Base-by-base conservation (phyloP, 1,140 invertebrate genomes). In the Agrypnia vestita region DNA sequence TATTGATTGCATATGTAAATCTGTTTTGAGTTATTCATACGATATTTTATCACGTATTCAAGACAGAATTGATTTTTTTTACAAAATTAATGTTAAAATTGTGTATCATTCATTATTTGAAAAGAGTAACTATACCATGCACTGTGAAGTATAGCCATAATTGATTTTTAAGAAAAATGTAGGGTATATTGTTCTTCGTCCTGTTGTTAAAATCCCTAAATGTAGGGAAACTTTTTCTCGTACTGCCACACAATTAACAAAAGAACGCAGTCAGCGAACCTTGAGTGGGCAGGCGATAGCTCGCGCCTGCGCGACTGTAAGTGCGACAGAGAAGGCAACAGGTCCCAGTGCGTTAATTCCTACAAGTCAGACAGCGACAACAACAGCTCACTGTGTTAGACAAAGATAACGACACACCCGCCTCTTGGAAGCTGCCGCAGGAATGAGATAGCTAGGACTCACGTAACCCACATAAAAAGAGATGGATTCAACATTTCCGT, bases 261-360 rank as follows among this genome's bases (percentile, higher is more conserved):
- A 90, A 90, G 89, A 89, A 89, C 88, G 88, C 88, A 90, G 89
- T 90, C 88, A 89, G 88, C 89, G 89, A 90, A 89, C 89, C 89
- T 90, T 89, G 89, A 90, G 89, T 90, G 89, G 89, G 89, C 88
- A 89, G 89, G 88, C 88, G 88, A 89, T 89, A 89, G 86, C 88
- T 88, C 88, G 89, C 87, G 88, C 89, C 87, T 87, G 79, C 89
- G 88, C 87, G 86, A 87, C 87, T 80, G 69, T 80, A 79, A 84
- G 86, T 85, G 85, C 84, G 85, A 84, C 84, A 84, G 84, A 64
- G 85, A 84, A 73, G 71, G 74, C 77, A 81, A 79, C 79, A 82
- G 76, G 61, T 59, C 12, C 56, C 78, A 9, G 35, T 51, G 49
- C 77, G 64, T 46, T 56, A 44, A 44, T 47, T 53, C 59, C 56